Base-by-base conservation (phyloP, 1,140 invertebrate genomes). In the Drosophila quadrilineata region DNA sequence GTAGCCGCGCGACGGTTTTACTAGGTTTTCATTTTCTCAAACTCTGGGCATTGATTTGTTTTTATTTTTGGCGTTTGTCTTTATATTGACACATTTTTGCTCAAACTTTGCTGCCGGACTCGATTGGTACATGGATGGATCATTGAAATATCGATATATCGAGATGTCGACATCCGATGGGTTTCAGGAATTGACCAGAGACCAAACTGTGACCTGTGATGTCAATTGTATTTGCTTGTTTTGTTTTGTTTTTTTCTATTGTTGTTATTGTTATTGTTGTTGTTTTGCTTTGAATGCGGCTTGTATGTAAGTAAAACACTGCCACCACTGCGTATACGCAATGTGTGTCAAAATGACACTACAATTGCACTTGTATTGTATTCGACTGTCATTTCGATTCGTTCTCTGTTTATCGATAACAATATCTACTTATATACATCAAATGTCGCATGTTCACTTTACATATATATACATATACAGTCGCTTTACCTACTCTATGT, bases 21-120 rank as follows among this genome's bases (percentile, higher is more conserved):
- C 87, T 88, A 88, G 87, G 77, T 75, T 84, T 87, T 71, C 67
- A 36, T 65, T 75, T 66, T 17, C 16, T 58, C 28, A 45, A 21
- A 28, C 31, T 59, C 58, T 24, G 24, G 43, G 40, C 14, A 21
- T 54, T 48, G 17, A 33, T 10, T 50, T 29, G 26, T 46, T 21
- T 26, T 38, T 40, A 31, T 63, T 74, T 67, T 69, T 72, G 69
- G 69, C 58, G 46, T 63, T 85, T 88, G 87, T 85, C 87, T 87
- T 73, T 87, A 88, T 87, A 60, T 85, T 85, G 87, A 88, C 87
- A 88, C 76, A 88, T 88, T 88, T 87, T 88, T 88, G 87, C 87
- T 88, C 87, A 85, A 88, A 88, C 87, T 88, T 88, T 87, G 87
- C 87, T 88, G 87, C 87, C 87, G 84, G 75, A 88, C 87, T 88